Base-by-base conservation (phyloP, 2,113 vertebrate species). In the Tiliqua scincoides region DNA sequence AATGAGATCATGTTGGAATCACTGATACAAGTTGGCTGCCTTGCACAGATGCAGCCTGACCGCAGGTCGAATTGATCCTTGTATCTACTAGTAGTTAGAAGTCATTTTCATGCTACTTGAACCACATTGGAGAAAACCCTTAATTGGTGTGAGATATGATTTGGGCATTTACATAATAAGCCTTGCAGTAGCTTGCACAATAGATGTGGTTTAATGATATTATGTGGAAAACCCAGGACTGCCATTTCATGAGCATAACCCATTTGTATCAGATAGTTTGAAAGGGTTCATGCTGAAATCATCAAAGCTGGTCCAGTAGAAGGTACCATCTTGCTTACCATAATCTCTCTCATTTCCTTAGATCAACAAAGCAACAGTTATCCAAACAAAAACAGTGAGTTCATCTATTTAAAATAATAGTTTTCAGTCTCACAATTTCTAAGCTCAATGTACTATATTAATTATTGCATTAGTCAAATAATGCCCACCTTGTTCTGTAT, bases 371-470 rank as follows among this genome's bases (percentile, higher is more conserved):
- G 85, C 85, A 86, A 81, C 85, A 86, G 78, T 74, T 80, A 43
- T 86, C 85, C 78, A 86, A 86, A 81, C 85, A 86, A 81, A 86
- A 86, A 86, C 85, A 86, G 85, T 86, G 70, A 86, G 85, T 86
- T 86, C 65, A 80, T 73, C 59, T 86, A 74, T 74, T 74, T 86
- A 73, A 85, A 85, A 80, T 76, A 67, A 70, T 86, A 81, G 59
- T 74, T 86, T 74, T 74, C 65, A 17, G 54, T 80, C 25, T 85
- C 48, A 76, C 82, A 48, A 74, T 84, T 78, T 78, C 11, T 61
- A 78, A 78, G 65, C 11, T 12, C 74, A 61, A 62, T 79, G 54
- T 79, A 32, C 52, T 85, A 48, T 84, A 35, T 85, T n/a, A 85
- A 61, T 52, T 30, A 80, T 48, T 86, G 57, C 32, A 37, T 65